Evolutionary conservation across 53 echinoderm and acorn worm genomes (phyloP), one percentile per base, ranked within the genome.

Genomic region (Holothuria leucospilota): DNA sequence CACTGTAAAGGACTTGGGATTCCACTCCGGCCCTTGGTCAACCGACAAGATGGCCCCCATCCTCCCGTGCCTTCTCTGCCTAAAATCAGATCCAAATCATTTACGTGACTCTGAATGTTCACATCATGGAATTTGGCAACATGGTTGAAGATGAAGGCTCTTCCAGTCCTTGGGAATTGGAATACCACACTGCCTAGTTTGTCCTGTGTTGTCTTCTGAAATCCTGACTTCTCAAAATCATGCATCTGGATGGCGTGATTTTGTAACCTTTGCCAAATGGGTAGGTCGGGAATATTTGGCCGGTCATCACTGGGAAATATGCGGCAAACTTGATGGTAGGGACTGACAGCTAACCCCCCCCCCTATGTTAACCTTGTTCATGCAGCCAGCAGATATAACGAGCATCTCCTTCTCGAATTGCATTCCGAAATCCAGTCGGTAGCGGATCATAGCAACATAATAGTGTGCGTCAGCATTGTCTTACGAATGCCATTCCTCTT

Each of bases 1-100:
- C 15, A 81, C 66, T 10, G 92, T 58, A 82, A 86, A 92, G 8
- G 89, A 86, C 34, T 86, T 81, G 0, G 59, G 56, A 13, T 39
- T 68, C 92, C 86, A 92, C 68, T 86, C 92, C 15, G 92, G 82
- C 13, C 82, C 83, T 20, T 89, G 83, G 41, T 92, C 92, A 8
- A 70, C 74, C 8, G 71, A 30, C 13, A 87, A 34, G n/a, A 75
- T 51, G 4, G 39, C 16, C 68, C 56, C 67, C 8, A 84, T 59
- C 69, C 84, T 84, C 61, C 66, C 89, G 29, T 27, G 4, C 30
- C 59, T 59, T 73, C 82, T 59, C 29, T 8, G 27, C 6, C 5
- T 38, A 67, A 59, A 11, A 80, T 6, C 16, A 7, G 4, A 20
- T 59, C 38, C 11, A 89, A 25, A 20, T 92, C 78, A 53, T 92